Conservation (phyloP, 2,797 vertebrate species). For the Coracias cyanogaster region DNA sequence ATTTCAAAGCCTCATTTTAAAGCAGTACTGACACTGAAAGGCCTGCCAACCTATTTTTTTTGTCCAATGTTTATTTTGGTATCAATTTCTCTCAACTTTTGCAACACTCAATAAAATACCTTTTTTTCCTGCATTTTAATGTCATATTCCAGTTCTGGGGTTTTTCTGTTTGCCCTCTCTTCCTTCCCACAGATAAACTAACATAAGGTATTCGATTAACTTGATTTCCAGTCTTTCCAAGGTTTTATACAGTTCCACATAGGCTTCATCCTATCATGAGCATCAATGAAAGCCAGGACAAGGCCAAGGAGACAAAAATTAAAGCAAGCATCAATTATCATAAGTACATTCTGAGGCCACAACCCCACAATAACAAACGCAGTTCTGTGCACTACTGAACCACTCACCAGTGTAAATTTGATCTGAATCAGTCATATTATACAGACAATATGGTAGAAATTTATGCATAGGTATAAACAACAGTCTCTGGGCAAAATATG, state of each 20-base stretch:
- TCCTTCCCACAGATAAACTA: not conserved
- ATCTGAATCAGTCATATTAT: not conserved
- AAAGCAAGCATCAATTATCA: not conserved
- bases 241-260: not conserved
- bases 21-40: not conserved
- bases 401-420: not conserved
- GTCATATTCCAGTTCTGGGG: accelerated
- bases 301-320: not conserved
- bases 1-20: constrained; percentile 54
- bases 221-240: not conserved
- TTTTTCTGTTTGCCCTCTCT: not conserved
- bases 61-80: not conserved
- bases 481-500: not conserved
- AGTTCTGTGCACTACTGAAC: not conserved
- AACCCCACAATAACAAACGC: not conserved
- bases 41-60: not conserved
- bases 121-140: not conserved
- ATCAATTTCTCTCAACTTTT: not conserved
- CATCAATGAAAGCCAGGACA: not conserved
- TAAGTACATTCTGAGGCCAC: not conserved
- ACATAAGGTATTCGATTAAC: not conserved
- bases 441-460: not conserved
- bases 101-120: not conserved
- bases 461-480: not conserved
- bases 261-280: not conserved